Evolutionary conservation across 2,888 invertebrate species (phyloP), one percentile per base, ranked within the genome.

Genomic region (Pseudococcus longispinus): DNA sequence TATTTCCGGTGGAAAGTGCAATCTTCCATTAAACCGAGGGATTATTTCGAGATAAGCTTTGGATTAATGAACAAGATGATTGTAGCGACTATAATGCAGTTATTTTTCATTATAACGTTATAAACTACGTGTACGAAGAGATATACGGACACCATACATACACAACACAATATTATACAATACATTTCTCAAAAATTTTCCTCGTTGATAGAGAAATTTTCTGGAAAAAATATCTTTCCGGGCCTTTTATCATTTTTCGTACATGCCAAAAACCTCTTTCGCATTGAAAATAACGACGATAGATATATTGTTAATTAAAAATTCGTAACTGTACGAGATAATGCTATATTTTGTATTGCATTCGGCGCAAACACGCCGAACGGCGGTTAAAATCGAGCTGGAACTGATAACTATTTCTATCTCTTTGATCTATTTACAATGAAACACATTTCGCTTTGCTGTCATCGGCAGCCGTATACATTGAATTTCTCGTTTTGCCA

Each of bases 351-450:
- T 65, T 65, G 70, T 70, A 70, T 70, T 70, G 70, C 29, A 29
- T 70, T 70, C 70, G 29, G 29, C 37, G 37, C 23, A 60, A 60
- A 60, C 60, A 60, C 60, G 60, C 23, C 20, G 23, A 60, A 20
- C 60, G 60, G 60, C 15, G 60, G 60, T 60, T 70, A 70, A 18
- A 70, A 70, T 29, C 26, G 29, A 80, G 77, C 77, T 80, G 77
- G 20, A 37, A 80, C 77, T 80, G 77, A 80, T 80, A 42, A 80
- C 77, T 80, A 80, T 80, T 80, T 42, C 77, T 42, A 42, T 80
- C 77, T 80, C 77, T 80, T 80, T 80, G 77, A 80, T 80, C 77
- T 80, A 42, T 80, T 80, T 80, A 80, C 77, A 80, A 80, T 80
- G 77, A 80, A 80, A 80, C 77, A 80, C 77, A 80, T 80, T 80